These are phyloP conservation scores for Apodemia hepburni DNA, from an alignment of 2,888 invertebrate species.

Conservation along the genomic window DNA sequence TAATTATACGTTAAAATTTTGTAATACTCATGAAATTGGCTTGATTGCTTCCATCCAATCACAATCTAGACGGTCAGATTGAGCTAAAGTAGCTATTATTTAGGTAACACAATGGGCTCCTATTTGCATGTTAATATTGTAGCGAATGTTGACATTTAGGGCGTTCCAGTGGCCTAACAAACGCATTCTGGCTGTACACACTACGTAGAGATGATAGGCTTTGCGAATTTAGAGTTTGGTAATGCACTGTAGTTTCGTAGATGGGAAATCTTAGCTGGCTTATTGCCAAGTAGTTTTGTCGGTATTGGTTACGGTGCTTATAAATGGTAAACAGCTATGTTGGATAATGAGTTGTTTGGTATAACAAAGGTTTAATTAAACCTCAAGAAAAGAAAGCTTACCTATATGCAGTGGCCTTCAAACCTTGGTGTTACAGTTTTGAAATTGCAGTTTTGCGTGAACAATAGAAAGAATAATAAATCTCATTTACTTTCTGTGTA, in stretches of 20 bases:
- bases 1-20: not conserved
- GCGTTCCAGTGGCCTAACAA: constrained; percentile 23
- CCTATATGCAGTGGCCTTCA: too few relatives aligned
- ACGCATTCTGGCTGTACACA: constrained; percentile 18
- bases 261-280: constrained; percentile 22
- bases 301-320: constrained; percentile 21
- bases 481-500: too few relatives aligned
- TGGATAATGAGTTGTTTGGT: not conserved
- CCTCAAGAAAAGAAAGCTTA: too few relatives aligned
- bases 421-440: too few relatives aligned
- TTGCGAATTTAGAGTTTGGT: constrained; percentile 28
- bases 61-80: constrained; percentile 24
- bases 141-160: constrained; percentile 26
- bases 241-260: constrained; percentile 23
- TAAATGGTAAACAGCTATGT: constrained; percentile 4
- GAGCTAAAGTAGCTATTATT: constrained; percentile 31
- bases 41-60: constrained; percentile 24
- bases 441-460: too few relatives aligned
- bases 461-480: too few relatives aligned
- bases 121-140: constrained; percentile 32
- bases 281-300: constrained; percentile 21
- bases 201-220: constrained; percentile 28
- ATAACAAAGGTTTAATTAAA: too few relatives aligned
- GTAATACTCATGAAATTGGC: not conserved
- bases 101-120: constrained; percentile 27